A percentile compares a stretch with the other conserved stretches of the same genome.
phyloP scores from a whole-genome alignment of 2,888 invertebrate genomes.

The Lepidocyrtinus sp. region DNA sequence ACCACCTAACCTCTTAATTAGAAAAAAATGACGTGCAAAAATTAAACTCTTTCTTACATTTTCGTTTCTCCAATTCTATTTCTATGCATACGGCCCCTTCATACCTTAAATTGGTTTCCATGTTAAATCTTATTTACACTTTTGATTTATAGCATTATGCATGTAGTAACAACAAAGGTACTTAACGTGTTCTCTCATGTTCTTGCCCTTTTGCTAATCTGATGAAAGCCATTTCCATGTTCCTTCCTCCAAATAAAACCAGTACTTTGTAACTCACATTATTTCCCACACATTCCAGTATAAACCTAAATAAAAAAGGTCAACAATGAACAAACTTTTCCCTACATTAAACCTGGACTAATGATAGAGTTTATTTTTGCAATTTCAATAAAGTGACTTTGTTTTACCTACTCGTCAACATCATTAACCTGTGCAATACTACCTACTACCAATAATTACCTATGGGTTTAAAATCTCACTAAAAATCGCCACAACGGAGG shows the following conservation, averaged over 20 bases:
- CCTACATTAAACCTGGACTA: not conserved
- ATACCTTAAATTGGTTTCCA: not conserved
- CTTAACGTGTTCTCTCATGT: slow-evolving; percentile 17
- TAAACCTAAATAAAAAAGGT: not conserved
- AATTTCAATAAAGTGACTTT: slow-evolving; percentile 5
- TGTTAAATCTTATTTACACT: not conserved
- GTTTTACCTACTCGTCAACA: not conserved
- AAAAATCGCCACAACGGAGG: not conserved
- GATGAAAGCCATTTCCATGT: not conserved
- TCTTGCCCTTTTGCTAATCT: not conserved
- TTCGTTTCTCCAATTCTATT: slow-evolving; percentile 13
- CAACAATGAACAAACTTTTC: not conserved
- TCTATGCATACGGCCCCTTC: too few relatives aligned
- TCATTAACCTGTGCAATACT: slow-evolving; percentile 13
- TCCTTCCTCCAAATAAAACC: not conserved
- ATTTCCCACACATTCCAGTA: not conserved
- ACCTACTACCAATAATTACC: not conserved
- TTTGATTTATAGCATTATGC: not conserved
- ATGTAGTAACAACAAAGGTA: slow-evolving; percentile 30
- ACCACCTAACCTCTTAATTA: slow-evolving; percentile 33
- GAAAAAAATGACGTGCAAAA: slow-evolving; percentile 58
- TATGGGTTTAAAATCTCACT: slow-evolving; percentile 11
- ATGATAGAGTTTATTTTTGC: slow-evolving; percentile 1
- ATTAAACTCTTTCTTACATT: slow-evolving; percentile 46
- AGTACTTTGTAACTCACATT: not conserved